Conservation (phyloP, 2,797 vertebrate species). For the Picus viridis region DNA sequence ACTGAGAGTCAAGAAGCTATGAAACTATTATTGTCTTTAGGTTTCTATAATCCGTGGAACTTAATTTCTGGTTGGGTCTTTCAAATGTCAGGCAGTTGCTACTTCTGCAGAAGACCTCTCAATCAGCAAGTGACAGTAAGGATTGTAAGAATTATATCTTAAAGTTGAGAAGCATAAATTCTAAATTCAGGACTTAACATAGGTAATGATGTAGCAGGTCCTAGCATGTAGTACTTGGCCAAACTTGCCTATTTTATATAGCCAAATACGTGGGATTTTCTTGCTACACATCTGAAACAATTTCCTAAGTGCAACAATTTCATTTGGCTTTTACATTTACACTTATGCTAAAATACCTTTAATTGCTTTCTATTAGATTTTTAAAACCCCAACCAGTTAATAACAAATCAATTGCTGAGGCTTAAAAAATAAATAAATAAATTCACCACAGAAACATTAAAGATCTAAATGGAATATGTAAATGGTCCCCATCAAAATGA, state of each 20-base stretch:
- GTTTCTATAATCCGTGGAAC: neutral
- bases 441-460: neutral
- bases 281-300: neutral
- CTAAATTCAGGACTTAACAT: neutral
- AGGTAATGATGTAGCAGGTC: neutral
- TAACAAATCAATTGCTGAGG: neutral
- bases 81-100: neutral
- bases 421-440: neutral
- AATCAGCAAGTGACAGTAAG: neutral
- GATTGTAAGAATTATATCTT: neutral
- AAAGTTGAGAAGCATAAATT: neutral
- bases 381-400: neutral
- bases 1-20: neutral
- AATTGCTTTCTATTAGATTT: neutral
- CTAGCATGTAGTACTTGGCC: neutral
- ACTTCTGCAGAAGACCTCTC: neutral
- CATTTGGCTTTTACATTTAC: neutral
- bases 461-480: constrained; percentile 23
- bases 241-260: neutral
- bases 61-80: neutral
- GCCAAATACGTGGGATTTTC: neutral
- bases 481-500: constrained; percentile 21
- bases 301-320: neutral
- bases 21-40: neutral
- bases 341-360: neutral